These are phyloP conservation scores for Scartelaos histophorus DNA, from an alignment of 2,113 vertebrate genomes.

Conservation along the genomic window DNA sequence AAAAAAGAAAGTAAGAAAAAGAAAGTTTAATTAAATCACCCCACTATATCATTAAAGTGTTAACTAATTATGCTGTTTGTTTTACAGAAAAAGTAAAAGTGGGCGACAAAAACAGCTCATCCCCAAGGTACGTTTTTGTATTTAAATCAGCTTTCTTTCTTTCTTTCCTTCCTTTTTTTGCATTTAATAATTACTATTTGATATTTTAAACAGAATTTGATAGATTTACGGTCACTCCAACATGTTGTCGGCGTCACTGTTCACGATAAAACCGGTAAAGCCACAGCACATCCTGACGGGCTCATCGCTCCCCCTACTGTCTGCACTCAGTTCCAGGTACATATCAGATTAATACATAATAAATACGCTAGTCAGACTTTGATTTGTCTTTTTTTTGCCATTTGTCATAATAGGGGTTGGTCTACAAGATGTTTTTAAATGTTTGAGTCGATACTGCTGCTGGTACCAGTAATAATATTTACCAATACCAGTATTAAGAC, in stretches of 20 bases:
- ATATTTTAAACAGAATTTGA: constrained; percentile 81
- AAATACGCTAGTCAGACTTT: not conserved
- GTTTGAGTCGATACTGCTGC: no score
- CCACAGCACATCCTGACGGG: constrained; percentile 84
- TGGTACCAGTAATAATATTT: no score
- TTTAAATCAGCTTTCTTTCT: no score
- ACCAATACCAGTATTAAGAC: not conserved
- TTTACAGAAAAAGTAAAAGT: constrained; percentile 85
- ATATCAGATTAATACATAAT: constrained; percentile 13
- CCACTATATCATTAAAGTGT: not conserved
- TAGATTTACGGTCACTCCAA: constrained; percentile 87
- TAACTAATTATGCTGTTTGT: constrained; percentile 6
- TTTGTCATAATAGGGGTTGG: not conserved
- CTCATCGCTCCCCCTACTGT: constrained; percentile 86
- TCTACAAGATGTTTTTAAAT: no score
- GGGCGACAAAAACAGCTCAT: constrained; percentile 90
- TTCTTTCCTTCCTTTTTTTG: no score
- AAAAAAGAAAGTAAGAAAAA: constrained; percentile 92
- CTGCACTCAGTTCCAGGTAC: constrained; percentile 90
- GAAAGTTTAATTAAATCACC: constrained; percentile 11
- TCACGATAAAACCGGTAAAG: constrained; percentile 85
- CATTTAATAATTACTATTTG: not conserved
- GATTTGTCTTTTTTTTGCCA: no score
- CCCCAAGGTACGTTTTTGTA: constrained; percentile 84
- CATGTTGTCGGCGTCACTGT: constrained; percentile 84